A percentile compares a stretch with the other conserved stretches of the same genome.
These are phyloP conservation scores for Lethenteron reissneri DNA, from an alignment of 2,113 vertebrate genomes.

Conservation along the genomic window DNA sequence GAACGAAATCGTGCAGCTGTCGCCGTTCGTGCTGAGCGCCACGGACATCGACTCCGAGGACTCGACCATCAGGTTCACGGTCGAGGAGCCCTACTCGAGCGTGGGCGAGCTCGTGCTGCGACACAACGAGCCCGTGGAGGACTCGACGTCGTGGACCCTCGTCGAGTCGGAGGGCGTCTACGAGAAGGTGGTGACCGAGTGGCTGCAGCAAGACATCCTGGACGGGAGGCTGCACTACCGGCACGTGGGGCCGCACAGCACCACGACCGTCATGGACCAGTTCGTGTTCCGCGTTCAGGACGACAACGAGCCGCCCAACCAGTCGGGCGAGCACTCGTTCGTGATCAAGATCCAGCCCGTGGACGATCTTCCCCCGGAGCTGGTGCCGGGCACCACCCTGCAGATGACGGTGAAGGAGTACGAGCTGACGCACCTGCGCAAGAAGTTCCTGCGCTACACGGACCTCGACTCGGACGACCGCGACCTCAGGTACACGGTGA, in stretches of 20 bases:
- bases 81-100: constrained; percentile 16
- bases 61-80: constrained; percentile 28
- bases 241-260: constrained; percentile 26
- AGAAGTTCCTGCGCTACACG: constrained; percentile 18
- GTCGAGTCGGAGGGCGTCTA: constrained; percentile 29
- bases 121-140: constrained; percentile 17
- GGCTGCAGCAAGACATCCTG: constrained; percentile 40
- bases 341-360: constrained; percentile 17
- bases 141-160: constrained; percentile 25
- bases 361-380: constrained; percentile 18
- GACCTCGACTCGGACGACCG: constrained; percentile 21
- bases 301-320: constrained; percentile 38
- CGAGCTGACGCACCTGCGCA: constrained; percentile 20
- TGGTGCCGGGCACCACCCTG: constrained; percentile 20
- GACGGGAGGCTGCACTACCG: constrained; percentile 41
- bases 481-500: constrained; percentile 19
- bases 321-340: constrained; percentile 22
- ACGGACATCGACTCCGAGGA: constrained; percentile 43
- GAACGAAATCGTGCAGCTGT: constrained; percentile 35
- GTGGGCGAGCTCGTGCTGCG: constrained; percentile 31
- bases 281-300: constrained; percentile 38
- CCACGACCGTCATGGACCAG: constrained; percentile 19
- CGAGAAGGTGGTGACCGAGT: constrained; percentile 40
- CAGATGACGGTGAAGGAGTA: constrained; percentile 23
- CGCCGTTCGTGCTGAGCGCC: constrained; percentile 38